Conservation (phyloP, 64 coral and sea anemone genomes). For the Cladopsammia gracilis region DNA sequence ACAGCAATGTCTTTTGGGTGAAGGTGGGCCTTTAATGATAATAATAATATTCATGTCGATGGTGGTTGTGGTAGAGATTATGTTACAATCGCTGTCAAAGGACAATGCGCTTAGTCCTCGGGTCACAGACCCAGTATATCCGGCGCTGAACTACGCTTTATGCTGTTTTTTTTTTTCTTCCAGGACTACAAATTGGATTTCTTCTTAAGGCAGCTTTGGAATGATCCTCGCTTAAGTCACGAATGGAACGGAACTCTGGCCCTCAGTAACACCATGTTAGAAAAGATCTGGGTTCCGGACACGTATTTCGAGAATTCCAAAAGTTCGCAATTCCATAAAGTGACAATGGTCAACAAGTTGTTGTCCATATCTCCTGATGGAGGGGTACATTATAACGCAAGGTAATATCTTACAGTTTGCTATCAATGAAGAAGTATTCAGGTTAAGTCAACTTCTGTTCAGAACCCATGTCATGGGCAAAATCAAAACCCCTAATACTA, state of each 20-base stretch:
- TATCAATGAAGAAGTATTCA: neutral
- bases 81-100: no score
- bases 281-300: constrained; percentile 96
- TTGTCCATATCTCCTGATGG: constrained; percentile 89
- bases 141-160: neutral
- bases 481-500: no score
- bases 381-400: constrained; percentile 91
- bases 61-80: no score
- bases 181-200: constrained; percentile 98
- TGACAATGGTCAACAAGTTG: constrained; percentile 94
- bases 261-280: constrained; percentile 87
- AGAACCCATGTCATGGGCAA: no score
- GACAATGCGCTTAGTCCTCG: no score
- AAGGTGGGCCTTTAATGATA: no score
- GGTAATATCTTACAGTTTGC: constrained; percentile 37
- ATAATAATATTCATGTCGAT: no score
- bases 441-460: no score
- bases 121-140: no score
- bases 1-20: no score
- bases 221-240: constrained; percentile 90
- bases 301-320: constrained; percentile 99
- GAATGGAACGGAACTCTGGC: constrained; percentile 77
- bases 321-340: constrained; percentile 92
- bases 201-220: constrained; percentile 94
- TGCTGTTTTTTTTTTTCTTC: neutral